Base-by-base conservation (phyloP, 2,113 vertebrate genomes). In the Muscicapa adusta region DNA sequence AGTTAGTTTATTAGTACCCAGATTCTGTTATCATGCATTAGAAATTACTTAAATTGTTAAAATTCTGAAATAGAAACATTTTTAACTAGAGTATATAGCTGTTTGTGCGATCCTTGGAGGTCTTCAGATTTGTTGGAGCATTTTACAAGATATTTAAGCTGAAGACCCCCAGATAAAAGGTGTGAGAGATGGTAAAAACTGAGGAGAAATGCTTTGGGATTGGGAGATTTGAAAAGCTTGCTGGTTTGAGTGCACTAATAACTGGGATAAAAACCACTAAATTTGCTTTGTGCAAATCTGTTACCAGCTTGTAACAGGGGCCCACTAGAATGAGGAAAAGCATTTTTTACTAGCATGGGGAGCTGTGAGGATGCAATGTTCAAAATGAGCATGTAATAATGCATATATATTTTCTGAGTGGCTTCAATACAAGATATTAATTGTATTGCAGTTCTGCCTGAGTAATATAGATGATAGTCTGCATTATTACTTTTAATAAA, bases 401-500 rank as follows among this genome's bases (percentile, higher is more conserved):
- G 54, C 45, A 73, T 18, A 6, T 71, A 83, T 57, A 31, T 95
- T 93, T 89, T 84, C 65, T 77, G 73, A 93, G 45, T 86, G 66
- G 79, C 78, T 96, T 92, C 54, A 36, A 73, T 91, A 74, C 58
- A 94, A 83, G 82, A 33, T 33, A 40, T 79, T 91, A 78, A 91
- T 86, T 73, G 56, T 63, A 81, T 51, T 65, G 81, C 54, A 91
- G 51, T 91, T 91, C 88, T 97, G 68, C 56, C 47, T 82, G 85
- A 95, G 45, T 88, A 93, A 95, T 70, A 38, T 38, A 95, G 86
- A 97, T 91, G 97, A 94, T 81, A 80, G 70, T 51, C 75, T 93
- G 67, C 85, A 63, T 91, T 97, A 95, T 96, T 88, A 74, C 65
- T 89, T 96, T 96, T 94, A 95, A 94, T 94, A 95, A 91, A 94